Base-by-base conservation (phyloP, 2,113 vertebrate species). In the Fukomys damarensis region DNA sequence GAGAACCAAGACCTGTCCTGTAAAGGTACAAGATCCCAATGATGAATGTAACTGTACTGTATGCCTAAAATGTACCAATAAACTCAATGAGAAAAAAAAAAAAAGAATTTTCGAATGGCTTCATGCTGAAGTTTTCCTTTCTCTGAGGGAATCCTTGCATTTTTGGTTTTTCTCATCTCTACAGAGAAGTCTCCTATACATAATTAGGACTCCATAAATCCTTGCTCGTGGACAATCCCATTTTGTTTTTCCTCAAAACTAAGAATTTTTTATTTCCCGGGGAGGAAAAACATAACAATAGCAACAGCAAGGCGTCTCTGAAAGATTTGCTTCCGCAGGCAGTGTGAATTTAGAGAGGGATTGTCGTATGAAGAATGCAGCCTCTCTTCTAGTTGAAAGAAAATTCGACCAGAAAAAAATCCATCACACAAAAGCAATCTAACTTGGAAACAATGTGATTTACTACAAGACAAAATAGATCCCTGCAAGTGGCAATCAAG, bases 341-440 rank as follows among this genome's bases (percentile, higher is more conserved):
- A 43, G n/a, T 13, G 32, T 22, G 58, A 83, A 72, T 81, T 85
- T 82, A 20, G 24, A 76, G 54, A 41, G 28, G 28, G 41, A 90
- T 91, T 87, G 86, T 63, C 38, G 38, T 49, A 20, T 46, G 20
- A 95, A 94, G 56, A 63, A 35, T n/a, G 10, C 94, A 92, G 35
- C 22, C 38, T 92, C 65, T 84, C 41, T 84, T 4, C 41, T 68
- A 26, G 28, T 80, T 72, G 59, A 90, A 92, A 86, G 65, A 95
- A 87, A 96, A 76, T 96, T 87, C 81, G 92, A 54, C 80, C 68
- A 92, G 86, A 49, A 91, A 93, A 83, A 86, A 22, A 66, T 46
- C 84, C 10, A 61, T 66, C 59, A 86, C 22, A 72, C 61, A 7
- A 82, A 74, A 26, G 54, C 58, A 77, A 82, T 2, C 2, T 41